phyloP scores from a whole-genome alignment of 2,888 invertebrate species.

The Nemotelus pantherinus region DNA sequence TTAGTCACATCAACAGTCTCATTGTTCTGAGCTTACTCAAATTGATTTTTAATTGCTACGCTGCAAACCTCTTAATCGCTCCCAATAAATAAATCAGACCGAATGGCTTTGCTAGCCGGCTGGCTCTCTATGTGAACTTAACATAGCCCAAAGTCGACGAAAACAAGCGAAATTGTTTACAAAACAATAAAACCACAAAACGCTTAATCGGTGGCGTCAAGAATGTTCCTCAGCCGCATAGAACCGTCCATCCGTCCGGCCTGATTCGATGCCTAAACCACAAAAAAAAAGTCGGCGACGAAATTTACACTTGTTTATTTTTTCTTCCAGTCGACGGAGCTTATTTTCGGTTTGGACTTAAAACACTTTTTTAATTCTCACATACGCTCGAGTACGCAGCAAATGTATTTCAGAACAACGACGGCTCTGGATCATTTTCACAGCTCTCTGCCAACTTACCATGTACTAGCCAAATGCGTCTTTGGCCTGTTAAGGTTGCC shows the following conservation, averaged over 20 bases:
- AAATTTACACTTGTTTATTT: constrained; percentile 12
- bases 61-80: neutral
- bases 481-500: no score
- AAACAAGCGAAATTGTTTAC: constrained; percentile 35
- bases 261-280: neutral
- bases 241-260: no score
- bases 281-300: neutral
- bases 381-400: neutral
- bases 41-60: constrained; percentile 12
- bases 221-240: neutral
- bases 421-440: neutral
- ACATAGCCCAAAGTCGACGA: neutral
- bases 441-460: neutral
- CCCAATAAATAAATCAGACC: constrained; percentile 24
- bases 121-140: neutral
- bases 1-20: no score
- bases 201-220: constrained; percentile 36
- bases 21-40: neutral
- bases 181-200: constrained; percentile 42
- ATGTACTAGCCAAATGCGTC: neutral
- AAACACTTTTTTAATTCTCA: neutral
- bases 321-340: constrained; percentile 2
- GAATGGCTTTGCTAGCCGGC: neutral
- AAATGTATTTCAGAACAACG: neutral
- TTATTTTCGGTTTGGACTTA: neutral